These are phyloP conservation scores for Cryptoprocta ferox DNA, from an alignment of 2,797 vertebrate species.

Conservation along the genomic window DNA sequence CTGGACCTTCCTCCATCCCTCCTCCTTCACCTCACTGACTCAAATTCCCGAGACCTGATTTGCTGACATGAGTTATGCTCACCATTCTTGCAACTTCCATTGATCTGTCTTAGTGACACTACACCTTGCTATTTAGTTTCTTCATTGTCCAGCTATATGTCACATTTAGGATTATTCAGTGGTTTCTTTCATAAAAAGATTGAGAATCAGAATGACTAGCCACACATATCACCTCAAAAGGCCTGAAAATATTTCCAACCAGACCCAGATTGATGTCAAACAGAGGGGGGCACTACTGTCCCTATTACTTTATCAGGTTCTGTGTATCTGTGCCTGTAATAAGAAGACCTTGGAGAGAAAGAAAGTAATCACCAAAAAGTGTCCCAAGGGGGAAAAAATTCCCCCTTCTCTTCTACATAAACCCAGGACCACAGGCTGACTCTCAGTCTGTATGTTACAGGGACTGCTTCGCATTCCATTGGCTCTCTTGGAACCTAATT, in stretches of 20 bases:
- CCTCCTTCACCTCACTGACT: background rate
- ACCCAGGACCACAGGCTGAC: background rate
- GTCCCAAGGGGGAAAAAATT: background rate
- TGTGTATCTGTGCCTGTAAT: background rate
- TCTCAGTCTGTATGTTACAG: background rate
- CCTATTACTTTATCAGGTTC: background rate
- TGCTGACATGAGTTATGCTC: conserved; percentile 16
- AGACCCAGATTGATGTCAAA: background rate
- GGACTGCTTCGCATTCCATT: background rate
- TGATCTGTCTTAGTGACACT: background rate
- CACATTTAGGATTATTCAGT: background rate
- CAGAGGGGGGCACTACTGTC: background rate
- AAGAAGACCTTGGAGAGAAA: background rate
- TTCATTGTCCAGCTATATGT: conserved; percentile 4
- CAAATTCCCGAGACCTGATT: conserved; percentile 47
- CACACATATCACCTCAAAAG: background rate
- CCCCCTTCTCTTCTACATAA: background rate
- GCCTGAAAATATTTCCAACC: background rate
- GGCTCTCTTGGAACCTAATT: background rate
- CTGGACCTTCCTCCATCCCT: background rate
- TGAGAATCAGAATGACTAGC: conserved; percentile 34
- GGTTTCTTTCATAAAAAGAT: conserved; percentile 11
- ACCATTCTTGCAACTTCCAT: background rate
- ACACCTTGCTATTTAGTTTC: conserved; percentile 57
- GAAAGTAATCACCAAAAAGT: background rate